phyloP scores from a whole-genome alignment of 2,797 vertebrate genomes.

The Rhinoraja longicauda region DNA sequence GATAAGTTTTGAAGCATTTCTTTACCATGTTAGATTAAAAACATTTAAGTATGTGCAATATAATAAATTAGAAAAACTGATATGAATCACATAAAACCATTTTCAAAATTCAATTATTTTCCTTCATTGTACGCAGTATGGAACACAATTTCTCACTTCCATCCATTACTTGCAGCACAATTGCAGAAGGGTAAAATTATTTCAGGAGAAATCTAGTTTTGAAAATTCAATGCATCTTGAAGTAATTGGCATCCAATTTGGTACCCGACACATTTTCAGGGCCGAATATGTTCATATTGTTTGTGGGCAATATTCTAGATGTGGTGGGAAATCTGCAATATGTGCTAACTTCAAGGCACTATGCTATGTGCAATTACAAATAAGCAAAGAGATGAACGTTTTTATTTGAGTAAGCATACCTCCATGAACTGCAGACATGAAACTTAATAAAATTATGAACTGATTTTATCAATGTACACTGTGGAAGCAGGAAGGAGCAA shows the following conservation, averaged over 20 bases:
- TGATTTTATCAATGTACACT: neutral
- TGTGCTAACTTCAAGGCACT: neutral
- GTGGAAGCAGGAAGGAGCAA: neutral
- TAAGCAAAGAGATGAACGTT: neutral
- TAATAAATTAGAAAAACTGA: neutral
- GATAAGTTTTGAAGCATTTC: conserved; percentile 7
- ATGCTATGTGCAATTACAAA: neutral
- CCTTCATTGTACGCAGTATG: neutral
- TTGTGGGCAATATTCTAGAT: neutral
- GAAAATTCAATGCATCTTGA: neutral
- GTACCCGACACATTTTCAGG: neutral
- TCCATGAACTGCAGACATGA: neutral
- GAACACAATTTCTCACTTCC: neutral
- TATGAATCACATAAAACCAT: neutral
- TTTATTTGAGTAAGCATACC: neutral
- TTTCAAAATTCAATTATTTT: neutral
- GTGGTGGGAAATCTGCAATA: neutral
- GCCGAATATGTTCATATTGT: too few species aligned
- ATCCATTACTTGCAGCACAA: neutral
- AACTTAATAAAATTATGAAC: neutral
- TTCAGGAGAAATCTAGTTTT: neutral
- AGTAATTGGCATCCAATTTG: neutral
- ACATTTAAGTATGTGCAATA: neutral
- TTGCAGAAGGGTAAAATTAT: neutral
- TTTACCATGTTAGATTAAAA: neutral